These are phyloP conservation scores for Sphenopsis melanotis DNA, from an alignment of 2,797 vertebrate genomes.

Conservation along the genomic window DNA sequence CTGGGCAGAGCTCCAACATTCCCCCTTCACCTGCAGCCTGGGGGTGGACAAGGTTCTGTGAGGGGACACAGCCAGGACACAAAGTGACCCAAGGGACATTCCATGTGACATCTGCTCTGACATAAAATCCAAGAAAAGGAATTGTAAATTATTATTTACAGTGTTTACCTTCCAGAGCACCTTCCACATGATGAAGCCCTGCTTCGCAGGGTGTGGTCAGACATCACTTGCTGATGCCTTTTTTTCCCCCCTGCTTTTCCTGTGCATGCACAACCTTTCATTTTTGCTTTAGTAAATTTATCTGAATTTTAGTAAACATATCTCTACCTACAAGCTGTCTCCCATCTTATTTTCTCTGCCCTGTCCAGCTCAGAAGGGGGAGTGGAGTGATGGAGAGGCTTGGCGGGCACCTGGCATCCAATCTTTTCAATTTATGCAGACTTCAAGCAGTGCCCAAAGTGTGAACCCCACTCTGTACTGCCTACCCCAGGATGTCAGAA, in stretches of 20 bases:
- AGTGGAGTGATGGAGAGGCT: neutral
- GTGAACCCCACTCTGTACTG: neutral
- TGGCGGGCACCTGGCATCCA: neutral
- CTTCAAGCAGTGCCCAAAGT: neutral
- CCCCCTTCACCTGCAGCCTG: neutral
- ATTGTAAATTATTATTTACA: neutral
- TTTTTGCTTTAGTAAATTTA: neutral
- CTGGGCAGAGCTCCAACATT: neutral
- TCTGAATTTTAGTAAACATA: neutral
- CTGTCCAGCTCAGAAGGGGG: neutral
- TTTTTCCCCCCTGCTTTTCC: fast-evolving
- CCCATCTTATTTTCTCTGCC: neutral
- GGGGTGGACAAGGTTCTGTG: fast-evolving
- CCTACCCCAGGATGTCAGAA: neutral
- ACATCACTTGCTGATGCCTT: neutral
- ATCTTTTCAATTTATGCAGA: neutral
- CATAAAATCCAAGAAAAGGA: neutral
- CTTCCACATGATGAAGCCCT: no score
- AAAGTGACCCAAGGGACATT: neutral
- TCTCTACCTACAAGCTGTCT: no score
- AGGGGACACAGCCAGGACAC: neutral
- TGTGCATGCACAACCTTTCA: neutral
- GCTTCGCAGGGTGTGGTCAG: fast-evolving
- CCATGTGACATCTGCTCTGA: no score
- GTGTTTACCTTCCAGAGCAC: neutral